A percentile compares a stretch with the other conserved stretches of the same genome.
phyloP scores from a whole-genome alignment of 2,797 vertebrate genomes.

The Delichon dasypus region DNA sequence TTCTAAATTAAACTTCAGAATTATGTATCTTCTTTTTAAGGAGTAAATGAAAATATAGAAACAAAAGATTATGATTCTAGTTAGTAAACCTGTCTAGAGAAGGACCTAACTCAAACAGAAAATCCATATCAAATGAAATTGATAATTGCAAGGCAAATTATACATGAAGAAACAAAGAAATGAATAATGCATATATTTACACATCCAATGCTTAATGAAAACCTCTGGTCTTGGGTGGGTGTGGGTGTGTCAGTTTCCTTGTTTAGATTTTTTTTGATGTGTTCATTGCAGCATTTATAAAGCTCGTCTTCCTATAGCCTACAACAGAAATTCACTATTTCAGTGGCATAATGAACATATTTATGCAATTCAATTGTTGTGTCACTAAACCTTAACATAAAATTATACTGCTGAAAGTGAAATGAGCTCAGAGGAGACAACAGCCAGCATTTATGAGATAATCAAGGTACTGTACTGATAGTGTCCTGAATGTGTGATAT shows the following conservation, averaged over 20 bases:
- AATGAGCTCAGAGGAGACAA: conserved; percentile 62
- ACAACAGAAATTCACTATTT: conserved; percentile 60
- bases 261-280: background rate
- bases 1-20: conserved; percentile 44
- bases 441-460: conserved; percentile 66
- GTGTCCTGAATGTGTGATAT: conserved; percentile 26
- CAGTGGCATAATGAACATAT: conserved; percentile 67
- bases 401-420: conserved; percentile 68
- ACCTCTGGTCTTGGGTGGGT: conserved; percentile 17
- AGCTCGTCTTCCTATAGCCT: background rate
- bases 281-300: background rate
- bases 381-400: conserved; percentile 71
- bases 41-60: conserved; percentile 29
- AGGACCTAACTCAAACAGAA: conserved; percentile 43
- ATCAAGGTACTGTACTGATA: conserved; percentile 37
- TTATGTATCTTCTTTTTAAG: conserved; percentile 23
- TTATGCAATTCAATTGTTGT: conserved; percentile 65
- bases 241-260: background rate
- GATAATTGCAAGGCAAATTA: conserved; percentile 42
- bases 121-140: conserved; percentile 67
- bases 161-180: conserved; percentile 8
- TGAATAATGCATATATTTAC: conserved; percentile 8
- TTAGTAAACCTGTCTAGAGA: conserved; percentile 26
- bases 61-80: conserved; percentile 41
- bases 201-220: conserved; percentile 56